Conservation (phyloP, 2,797 vertebrate genomes). For the Sebastes minor region DNA sequence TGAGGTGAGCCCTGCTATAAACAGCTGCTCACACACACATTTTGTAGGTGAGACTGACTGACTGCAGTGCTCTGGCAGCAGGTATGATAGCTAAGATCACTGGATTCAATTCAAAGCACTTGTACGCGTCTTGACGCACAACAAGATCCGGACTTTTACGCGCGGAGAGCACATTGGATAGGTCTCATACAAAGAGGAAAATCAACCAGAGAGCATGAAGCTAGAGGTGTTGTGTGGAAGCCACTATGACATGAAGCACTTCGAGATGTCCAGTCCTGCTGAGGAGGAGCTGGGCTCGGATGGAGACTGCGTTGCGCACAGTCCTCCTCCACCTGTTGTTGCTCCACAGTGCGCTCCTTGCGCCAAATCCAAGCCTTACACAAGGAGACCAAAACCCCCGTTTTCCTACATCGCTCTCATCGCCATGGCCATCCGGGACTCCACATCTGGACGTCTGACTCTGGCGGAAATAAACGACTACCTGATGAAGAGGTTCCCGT, state of each 20-base stretch:
- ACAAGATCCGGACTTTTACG: constrained; percentile 8
- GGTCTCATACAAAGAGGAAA: background rate
- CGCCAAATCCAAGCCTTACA: constrained; percentile 90
- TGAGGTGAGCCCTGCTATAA: constrained; percentile 79
- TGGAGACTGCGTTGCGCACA: constrained; percentile 91
- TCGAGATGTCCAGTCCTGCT: constrained; percentile 72
- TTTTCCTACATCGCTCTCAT: constrained; percentile 98
- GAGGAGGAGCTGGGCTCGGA: constrained; percentile 95
- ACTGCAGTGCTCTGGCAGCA: constrained; percentile 43
- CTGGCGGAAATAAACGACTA: constrained; percentile 97
- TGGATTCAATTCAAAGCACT: constrained; percentile 5
- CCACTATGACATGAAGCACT: constrained; percentile 78
- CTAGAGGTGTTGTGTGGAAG: constrained; percentile 86
- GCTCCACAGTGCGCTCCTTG: constrained; percentile 24
- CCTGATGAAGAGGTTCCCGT: constrained; percentile 95
- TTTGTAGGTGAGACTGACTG: constrained; percentile 65
- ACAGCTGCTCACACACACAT: constrained; percentile 36
- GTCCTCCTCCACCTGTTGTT: constrained; percentile 80
- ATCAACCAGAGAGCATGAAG: constrained; percentile 82
- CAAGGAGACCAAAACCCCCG: constrained; percentile 93
- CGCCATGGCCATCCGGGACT: constrained; percentile 97
- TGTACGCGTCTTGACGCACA: constrained; percentile 35
- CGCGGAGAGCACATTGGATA: background rate
- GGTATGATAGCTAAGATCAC: constrained; percentile 40
- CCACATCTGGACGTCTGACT: constrained; percentile 89